phyloP scores from a whole-genome alignment of 2,113 vertebrate genomes.

The Patagioenas fasciata region DNA sequence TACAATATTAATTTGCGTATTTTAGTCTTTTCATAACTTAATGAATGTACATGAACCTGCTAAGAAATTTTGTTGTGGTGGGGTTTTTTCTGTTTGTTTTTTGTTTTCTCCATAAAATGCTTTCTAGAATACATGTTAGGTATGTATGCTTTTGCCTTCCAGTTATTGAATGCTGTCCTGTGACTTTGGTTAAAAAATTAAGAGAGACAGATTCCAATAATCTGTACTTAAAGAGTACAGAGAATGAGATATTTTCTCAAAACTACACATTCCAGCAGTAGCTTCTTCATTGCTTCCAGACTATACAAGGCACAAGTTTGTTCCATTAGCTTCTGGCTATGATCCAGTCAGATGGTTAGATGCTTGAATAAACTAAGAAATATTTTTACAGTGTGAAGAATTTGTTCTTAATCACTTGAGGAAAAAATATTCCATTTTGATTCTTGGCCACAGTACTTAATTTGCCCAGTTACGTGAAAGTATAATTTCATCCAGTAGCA shows the following conservation, averaged over 20 bases:
- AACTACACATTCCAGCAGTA: neutral
- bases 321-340: slow-evolving; percentile 22
- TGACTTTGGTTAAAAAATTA: neutral
- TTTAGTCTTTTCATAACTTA: neutral
- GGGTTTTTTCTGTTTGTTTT: too few species aligned
- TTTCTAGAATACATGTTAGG: neutral
- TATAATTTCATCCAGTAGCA: neutral
- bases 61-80: neutral
- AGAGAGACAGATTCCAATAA: neutral
- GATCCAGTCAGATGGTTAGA: slow-evolving; percentile 25
- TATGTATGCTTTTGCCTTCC: neutral
- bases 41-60: neutral
- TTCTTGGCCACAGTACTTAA: slow-evolving; percentile 34
- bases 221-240: neutral
- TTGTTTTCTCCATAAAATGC: neutral
- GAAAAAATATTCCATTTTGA: neutral
- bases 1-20: neutral
- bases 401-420: slow-evolving; percentile 3
- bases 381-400: slow-evolving; percentile 32
- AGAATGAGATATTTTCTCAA: neutral
- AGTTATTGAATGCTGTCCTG: neutral
- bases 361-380: slow-evolving; percentile 25
- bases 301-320: neutral
- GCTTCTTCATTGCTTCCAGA: neutral
- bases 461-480: slow-evolving; percentile 12